Evolutionary conservation across 2,888 invertebrate species (phyloP), one percentile per base, ranked within the genome.

Genomic region (Acanthoscelides obtectus): DNA sequence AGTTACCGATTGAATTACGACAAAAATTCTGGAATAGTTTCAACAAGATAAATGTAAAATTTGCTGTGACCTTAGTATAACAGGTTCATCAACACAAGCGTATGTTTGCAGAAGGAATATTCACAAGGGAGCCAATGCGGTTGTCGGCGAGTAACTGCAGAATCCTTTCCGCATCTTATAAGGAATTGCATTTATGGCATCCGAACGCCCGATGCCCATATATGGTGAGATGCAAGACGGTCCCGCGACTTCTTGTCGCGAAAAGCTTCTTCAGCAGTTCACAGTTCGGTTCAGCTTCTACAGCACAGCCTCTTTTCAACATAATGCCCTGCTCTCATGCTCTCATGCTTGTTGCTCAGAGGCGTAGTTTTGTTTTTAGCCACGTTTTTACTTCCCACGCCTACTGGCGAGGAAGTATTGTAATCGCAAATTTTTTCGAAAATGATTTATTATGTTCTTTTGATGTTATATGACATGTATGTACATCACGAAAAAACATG

Each of bases 91-190:
- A 45, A 45, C 45, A 12, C 45, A 17, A 45, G 17, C 17, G 45
- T 12, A 45, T 45, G 8, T 45, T 45, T 45, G 45, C 45, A 25
- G 25, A 25, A 25, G 25, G 45, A 45, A 17, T 12, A 45, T 45
- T 45, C 45, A 17, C 45, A 45, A 45, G 45, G 45, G 45, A 45
- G 45, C 45, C 45, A 45, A 6, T 17, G 5, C 12, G 45, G 45
- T 45, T 45, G 45, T 45, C 45, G 45, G 45, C 66, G 64, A 72
- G 65, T 64, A 70, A 22, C 45, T 45, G 67, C 63, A 64, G 64
- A 70, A 74, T 69, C 72, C 69, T 75, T 75, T 74, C 71, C 73
- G 73, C 69, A 69, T 73, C 75, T 71, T 73, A 75, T 73, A 75
- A 71, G 75, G 72, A 72, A 71, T 71, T 71, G 63, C 70, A 75